Base-by-base conservation (phyloP, 1,140 invertebrate genomes). In the Dysdera silvatica region DNA sequence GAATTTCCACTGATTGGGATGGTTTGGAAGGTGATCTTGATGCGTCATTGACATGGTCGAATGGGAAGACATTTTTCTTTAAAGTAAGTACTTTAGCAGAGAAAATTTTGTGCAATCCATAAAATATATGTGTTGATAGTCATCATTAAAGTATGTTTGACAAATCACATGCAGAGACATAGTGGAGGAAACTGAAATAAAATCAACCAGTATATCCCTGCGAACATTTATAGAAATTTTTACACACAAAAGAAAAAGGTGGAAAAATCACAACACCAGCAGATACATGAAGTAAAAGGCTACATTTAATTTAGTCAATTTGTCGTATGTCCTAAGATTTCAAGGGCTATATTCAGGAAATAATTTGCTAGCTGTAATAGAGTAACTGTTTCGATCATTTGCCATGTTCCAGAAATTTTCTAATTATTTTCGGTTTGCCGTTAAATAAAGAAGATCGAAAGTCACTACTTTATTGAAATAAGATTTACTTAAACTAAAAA, bases 31-130 rank as follows among this genome's bases (percentile, higher is more conserved):
- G 84, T 37, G 84, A 89, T 74, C 86, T 95, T 43, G 89, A 95
- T 74, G 89, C 90, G 10, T 88, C 89, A 7, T 89, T 92, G 69
- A 92, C 89, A 0, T 92, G 91, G 76, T 69, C 70, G 23, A 91
- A 92, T 74, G 89, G 89, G 61, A 91, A 91, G 74, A 92, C 88
- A 3, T 94, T 91, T 75, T 92, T 93, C 80, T 70, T 71, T 47
- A 69, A 72, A 64, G 69, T 61, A 45, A 28, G 33, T n/a, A n/a
- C n/a, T n/a, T n/a, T n/a, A n/a, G n/a, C n/a, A n/a, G n/a, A n/a
- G n/a, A n/a, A n/a, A n/a, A n/a, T n/a, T n/a, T n/a, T n/a, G n/a
- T n/a, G n/a, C n/a, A n/a, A n/a, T n/a, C n/a, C 6, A 33, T 51
- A n/a, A 16, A 16, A 16, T 40, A 20, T 20, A 40, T 16, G 37